A percentile compares a stretch with the other conserved stretches of the same genome.
phyloP scores from a whole-genome alignment of 2,888 invertebrate species.

The Tineola bisselliella region DNA sequence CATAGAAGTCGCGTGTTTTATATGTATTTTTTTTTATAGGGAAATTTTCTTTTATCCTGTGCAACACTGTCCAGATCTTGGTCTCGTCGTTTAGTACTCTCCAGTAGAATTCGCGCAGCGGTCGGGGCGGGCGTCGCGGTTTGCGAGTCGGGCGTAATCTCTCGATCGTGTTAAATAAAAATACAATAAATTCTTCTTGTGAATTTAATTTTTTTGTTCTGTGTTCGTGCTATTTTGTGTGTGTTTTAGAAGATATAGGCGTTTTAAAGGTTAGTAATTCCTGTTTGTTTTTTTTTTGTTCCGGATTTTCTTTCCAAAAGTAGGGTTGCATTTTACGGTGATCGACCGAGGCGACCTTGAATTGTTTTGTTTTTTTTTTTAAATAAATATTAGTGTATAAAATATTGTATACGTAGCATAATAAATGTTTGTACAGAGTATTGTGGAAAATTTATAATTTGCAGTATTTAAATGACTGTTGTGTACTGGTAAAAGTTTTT shows the following conservation, averaged over 20 bases:
- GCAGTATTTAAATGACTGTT: too few species aligned
- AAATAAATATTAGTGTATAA: too few species aligned
- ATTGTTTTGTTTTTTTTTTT: too few species aligned
- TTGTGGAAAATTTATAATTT: too few species aligned
- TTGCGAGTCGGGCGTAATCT: background rate
- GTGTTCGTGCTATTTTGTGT: background rate
- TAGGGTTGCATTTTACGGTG: conserved; percentile 2
- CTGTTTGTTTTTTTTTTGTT: background rate
- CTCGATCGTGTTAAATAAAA: background rate
- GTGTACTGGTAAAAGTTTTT: background rate
- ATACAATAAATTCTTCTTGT: background rate
- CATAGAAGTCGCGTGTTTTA: too few species aligned
- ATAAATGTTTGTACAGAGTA: too few species aligned
- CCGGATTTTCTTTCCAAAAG: background rate
- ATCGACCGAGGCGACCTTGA: background rate
- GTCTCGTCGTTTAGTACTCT: background rate
- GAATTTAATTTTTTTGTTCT: background rate
- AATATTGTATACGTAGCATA: too few species aligned
- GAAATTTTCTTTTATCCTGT: background rate
- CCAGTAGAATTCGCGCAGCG: background rate
- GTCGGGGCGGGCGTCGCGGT: background rate
- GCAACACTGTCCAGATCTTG: background rate
- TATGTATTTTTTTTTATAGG: background rate
- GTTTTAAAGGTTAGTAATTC: too few species aligned
- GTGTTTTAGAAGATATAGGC: background rate